Conservation (phyloP, 2,113 vertebrate genomes). For the Marcusenius ussheri region DNA sequence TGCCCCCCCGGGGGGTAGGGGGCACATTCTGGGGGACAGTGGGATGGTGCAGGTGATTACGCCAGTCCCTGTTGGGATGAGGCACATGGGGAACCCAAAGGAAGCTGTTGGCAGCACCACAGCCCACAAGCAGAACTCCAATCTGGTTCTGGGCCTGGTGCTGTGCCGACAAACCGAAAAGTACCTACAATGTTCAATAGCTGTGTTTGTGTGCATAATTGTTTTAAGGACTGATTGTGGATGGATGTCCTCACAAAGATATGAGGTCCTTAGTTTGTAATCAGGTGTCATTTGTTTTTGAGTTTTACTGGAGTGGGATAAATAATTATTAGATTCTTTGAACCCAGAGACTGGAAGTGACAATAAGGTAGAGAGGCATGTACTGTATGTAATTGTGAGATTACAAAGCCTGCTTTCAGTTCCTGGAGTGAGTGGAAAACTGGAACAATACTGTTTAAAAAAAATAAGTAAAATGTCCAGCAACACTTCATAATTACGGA, state of each 20-base stretch:
- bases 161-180: background rate
- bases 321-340: background rate
- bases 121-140: background rate
- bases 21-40: background rate
- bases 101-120: background rate
- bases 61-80: background rate
- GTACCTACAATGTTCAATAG: background rate
- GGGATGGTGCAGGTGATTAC: background rate
- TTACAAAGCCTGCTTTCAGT: background rate
- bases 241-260: background rate
- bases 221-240: background rate
- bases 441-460: constrained; percentile 28
- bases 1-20: background rate
- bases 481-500: constrained; percentile 31
- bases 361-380: background rate
- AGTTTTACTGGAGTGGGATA: background rate
- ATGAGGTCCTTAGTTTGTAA: constrained; percentile 3
- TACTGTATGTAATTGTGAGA: background rate
- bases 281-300: background rate
- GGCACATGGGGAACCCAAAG: background rate
- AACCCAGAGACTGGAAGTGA: background rate
- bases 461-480: constrained; percentile 32
- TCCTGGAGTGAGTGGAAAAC: constrained; percentile 19
- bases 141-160: background rate
- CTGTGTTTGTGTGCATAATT: background rate